phyloP scores from a whole-genome alignment of 2,797 vertebrate species.

The Arnoldichthys spilopterus region DNA sequence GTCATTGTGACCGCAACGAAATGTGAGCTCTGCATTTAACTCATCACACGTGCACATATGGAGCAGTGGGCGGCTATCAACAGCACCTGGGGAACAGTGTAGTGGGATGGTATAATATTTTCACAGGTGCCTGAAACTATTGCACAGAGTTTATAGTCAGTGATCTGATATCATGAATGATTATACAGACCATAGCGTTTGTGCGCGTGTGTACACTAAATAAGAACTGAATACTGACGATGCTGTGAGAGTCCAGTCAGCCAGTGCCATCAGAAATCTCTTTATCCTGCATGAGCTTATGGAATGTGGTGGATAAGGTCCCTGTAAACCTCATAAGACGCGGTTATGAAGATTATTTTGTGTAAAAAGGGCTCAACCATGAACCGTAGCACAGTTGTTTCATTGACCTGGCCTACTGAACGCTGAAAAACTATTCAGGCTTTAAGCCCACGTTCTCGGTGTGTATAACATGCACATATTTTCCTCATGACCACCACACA shows the following conservation, averaged over 20 bases:
- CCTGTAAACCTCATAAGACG: background rate
- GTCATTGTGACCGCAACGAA: too few species aligned
- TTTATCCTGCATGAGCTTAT: background rate
- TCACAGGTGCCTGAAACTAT: too few species aligned
- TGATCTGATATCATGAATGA: too few species aligned
- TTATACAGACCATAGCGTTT: too few species aligned
- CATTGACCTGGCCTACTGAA: background rate
- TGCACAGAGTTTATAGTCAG: too few species aligned
- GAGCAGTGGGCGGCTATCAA: too few species aligned
- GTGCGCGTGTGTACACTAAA: too few species aligned
- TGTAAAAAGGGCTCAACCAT: background rate
- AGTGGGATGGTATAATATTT: too few species aligned
- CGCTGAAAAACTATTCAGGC: background rate
- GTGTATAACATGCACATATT: conserved; percentile 52
- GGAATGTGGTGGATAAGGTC: background rate
- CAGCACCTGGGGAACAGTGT: too few species aligned
- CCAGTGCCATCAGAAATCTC: background rate
- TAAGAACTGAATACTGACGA: too few species aligned
- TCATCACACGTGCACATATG: too few species aligned
- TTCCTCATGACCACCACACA: conserved; percentile 59
- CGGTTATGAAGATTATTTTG: background rate
- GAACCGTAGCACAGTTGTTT: background rate
- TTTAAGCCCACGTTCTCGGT: conserved; percentile 39
- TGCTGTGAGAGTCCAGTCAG: background rate
- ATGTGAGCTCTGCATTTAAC: too few species aligned